These are phyloP conservation scores for Tetrax tetrax DNA, from an alignment of 2,113 vertebrate species.

Conservation along the genomic window DNA sequence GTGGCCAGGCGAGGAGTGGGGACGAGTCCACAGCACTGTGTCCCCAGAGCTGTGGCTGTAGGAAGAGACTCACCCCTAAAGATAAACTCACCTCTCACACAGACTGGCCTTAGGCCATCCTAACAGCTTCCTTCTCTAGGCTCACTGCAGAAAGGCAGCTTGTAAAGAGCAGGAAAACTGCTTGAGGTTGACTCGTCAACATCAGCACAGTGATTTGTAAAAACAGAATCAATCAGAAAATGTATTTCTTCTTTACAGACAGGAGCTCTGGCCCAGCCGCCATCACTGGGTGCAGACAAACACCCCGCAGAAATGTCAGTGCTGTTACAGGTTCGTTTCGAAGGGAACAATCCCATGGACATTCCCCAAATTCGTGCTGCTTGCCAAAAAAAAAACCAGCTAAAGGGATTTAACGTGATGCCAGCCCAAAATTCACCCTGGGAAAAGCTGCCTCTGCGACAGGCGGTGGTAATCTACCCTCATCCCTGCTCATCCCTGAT, in stretches of 20 bases:
- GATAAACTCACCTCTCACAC: not conserved
- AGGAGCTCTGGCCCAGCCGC: not conserved
- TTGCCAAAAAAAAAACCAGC: not conserved
- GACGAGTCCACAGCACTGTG: not conserved
- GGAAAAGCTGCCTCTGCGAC: not conserved
- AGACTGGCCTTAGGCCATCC: not conserved
- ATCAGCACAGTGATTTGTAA: rapidly evolving
- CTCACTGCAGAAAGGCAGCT: not conserved
- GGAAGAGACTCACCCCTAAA: not conserved
- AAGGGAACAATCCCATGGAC: not conserved
- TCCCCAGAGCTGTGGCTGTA: not conserved
- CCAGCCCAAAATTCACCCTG: not conserved
- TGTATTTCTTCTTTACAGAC: not conserved
- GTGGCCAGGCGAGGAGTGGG: rapidly evolving
- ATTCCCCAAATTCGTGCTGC: rapidly evolving
- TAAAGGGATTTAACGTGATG: not conserved
- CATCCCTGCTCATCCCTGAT: not conserved
- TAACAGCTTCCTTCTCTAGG: not conserved
- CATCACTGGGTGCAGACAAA: not conserved
- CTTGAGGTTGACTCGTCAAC: not conserved
- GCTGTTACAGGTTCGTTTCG: not conserved
- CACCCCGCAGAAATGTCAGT: not conserved
- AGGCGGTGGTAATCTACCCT: not conserved
- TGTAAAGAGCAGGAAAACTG: not conserved
- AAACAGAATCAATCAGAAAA: not conserved